These are phyloP conservation scores for Ernsta delagoae DNA, from an alignment of 2,888 invertebrate genomes.

Conservation along the genomic window DNA sequence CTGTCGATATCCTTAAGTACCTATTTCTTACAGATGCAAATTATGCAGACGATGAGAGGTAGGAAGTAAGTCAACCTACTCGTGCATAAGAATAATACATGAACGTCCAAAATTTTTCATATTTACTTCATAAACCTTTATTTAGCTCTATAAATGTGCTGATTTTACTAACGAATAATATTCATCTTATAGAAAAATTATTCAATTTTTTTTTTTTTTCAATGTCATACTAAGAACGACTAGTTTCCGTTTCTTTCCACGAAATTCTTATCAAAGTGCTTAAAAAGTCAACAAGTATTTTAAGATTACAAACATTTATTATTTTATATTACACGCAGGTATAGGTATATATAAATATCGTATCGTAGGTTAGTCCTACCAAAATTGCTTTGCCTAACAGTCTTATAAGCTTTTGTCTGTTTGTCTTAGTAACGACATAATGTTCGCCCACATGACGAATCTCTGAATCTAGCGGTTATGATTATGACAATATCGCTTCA, in stretches of 20 bases:
- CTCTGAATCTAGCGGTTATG: constrained; percentile 16
- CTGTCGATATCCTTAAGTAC: neutral
- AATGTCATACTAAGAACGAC: neutral
- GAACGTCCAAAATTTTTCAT: neutral
- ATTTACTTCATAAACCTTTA: neutral
- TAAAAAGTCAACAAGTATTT: no score
- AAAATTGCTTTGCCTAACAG: no score
- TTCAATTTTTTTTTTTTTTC: neutral
- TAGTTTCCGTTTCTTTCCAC: no score
- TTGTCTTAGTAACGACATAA: constrained; percentile 30
- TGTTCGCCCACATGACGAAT: constrained; percentile 29
- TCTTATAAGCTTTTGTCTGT: constrained; percentile 27
- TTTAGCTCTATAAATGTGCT: neutral
- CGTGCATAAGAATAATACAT: neutral
- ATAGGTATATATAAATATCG: no score
- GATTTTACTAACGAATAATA: neutral
- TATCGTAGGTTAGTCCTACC: no score
- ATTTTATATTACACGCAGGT: no score
- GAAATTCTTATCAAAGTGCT: no score
- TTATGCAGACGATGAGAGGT: neutral
- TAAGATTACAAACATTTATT: no score
- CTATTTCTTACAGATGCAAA: neutral
- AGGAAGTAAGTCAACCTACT: neutral
- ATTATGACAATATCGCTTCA: constrained; percentile 33
- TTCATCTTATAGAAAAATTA: neutral